Base-by-base conservation (phyloP, 1,140 invertebrate genomes). In the Chionoecetes opilio region DNA sequence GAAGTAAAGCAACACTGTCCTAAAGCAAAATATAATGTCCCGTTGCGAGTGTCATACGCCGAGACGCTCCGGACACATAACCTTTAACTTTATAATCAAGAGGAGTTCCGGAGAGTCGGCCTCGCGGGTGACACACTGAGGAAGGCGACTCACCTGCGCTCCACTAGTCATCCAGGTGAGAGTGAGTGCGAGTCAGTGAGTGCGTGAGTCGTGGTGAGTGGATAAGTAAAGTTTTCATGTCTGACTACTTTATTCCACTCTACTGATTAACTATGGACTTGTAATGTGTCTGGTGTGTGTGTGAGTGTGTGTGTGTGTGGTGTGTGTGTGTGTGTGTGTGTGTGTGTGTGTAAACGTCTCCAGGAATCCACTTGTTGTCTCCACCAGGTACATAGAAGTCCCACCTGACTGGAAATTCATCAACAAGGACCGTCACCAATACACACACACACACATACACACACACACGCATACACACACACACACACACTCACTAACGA, bases 71-170 rank as follows among this genome's bases (percentile, higher is more conserved):
- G 21, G 63, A 21, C 63, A 75, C 63, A 75, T 75, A 75, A 75
- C 63, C 63, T 75, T 75, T 75, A 75, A 75, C 21, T 75, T n/a
- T 75, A 75, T 75, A 75, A 75, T 75, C 63, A 75, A 75, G 63
- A 75, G 63, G 21, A 75, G 63, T 75, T 75, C 21, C 63, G 1
- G 63, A n/a, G 63, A n/a, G 63, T 75, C 63, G 63, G 63, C 63
- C 63, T 75, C 63, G 63, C 63, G n/a, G 63, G 63, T 75, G 63
- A 75, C 63, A 75, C 63, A 75, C 63, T 75, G 63, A 75, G 63
- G 63, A 75, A 21, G 63, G 63, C 63, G 63, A 11, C 63, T 75
- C 63, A 75, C 63, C 63, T 75, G 63, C 63, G 1, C n/a, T n/a
- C 63, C 63, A n/a, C 21, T 5, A 75, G 21, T 75, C n/a, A 5